Evolutionary conservation across 1,140 invertebrate genomes (phyloP).

Genomic region (Cotesia chilonis): DNA sequence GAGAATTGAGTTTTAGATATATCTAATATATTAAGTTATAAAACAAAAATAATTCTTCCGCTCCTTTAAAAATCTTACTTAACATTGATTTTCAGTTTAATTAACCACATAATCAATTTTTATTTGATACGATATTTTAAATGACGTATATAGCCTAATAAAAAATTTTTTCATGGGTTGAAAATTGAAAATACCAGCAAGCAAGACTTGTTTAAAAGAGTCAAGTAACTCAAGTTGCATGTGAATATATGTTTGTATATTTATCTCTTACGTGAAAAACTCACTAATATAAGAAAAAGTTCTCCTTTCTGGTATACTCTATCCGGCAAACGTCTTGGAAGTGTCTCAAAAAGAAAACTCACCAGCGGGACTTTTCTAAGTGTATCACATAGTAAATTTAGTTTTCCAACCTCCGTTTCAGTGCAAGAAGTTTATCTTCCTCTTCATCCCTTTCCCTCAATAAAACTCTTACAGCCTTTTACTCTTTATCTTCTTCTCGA

Average conservation of each 20-base stretch:
- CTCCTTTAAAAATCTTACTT: no score
- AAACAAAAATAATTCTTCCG: no score
- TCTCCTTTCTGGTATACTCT: slow-evolving; percentile 11
- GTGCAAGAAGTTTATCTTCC: not conserved
- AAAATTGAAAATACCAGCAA: not conserved
- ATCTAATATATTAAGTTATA: no score
- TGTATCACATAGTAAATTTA: slow-evolving; percentile 67
- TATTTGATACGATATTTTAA: no score
- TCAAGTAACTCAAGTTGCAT: slow-evolving; percentile 44
- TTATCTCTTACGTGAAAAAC: slow-evolving; percentile 33
- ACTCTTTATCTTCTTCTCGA: slow-evolving; percentile 31
- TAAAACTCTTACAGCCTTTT: not conserved
- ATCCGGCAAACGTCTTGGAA: slow-evolving; percentile 58
- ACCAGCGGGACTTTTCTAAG: slow-evolving; percentile 54
- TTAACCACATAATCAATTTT: no score
- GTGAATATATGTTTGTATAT: no score
- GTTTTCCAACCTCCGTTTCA: slow-evolving; percentile 54
- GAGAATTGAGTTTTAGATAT: no score
- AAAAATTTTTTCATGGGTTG: no score
- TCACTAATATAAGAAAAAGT: slow-evolving; percentile 46
- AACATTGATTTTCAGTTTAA: no score
- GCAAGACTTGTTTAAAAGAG: slow-evolving; percentile 40
- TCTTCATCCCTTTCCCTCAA: not conserved
- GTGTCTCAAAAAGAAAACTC: slow-evolving; percentile 60
- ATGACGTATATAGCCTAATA: no score